phyloP scores from a whole-genome alignment of 2,797 vertebrate species.

The Chelon labrosus region DNA sequence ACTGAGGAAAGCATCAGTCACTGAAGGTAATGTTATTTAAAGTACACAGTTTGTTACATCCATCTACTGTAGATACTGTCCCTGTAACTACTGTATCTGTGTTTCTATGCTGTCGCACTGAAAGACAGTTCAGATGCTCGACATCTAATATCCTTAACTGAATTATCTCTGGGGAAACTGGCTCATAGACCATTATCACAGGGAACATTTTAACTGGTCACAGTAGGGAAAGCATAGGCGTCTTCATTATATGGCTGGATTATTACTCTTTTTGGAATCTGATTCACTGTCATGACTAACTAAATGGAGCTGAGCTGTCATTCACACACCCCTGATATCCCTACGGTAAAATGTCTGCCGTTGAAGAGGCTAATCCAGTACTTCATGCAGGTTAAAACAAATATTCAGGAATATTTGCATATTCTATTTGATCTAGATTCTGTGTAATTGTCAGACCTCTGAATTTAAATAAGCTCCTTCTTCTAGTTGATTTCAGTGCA shows the following conservation, averaged over 20 bases:
- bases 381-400: background rate
- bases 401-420: slow-evolving; percentile 3
- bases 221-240: no score
- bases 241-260: no score
- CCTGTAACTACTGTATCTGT: background rate
- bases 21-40: slow-evolving; percentile 59
- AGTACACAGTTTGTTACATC: background rate
- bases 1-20: slow-evolving; percentile 39
- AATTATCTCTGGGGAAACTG: background rate
- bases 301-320: no score
- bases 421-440: slow-evolving; percentile 8
- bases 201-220: no score
- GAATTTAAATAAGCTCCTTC: background rate
- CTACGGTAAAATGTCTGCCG: no score
- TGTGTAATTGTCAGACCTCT: background rate
- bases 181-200: no score
- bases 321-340: no score
- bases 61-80: background rate
- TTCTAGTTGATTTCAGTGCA: background rate
- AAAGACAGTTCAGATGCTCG: background rate
- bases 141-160: background rate
- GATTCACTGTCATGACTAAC: no score
- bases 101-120: no score
- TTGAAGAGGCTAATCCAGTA: background rate
- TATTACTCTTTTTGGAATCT: no score